Percentiles rank a stretch among this genome's conserved stretches.
Evolutionary conservation across 2,888 invertebrate genomes (phyloP).

Genomic region (Pyrochroa serraticornis): DNA sequence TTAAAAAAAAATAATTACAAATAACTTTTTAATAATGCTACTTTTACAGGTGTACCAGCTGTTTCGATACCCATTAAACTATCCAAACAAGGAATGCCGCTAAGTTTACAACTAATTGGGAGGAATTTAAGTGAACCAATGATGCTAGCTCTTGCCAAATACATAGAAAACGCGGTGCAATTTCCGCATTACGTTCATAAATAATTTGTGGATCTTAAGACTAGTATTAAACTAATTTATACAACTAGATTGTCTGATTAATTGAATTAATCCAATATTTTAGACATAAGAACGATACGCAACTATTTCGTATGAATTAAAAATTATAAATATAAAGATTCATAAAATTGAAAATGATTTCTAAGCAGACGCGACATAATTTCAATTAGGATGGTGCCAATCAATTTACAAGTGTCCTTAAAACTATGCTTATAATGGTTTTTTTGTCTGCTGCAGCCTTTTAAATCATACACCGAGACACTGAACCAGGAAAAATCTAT

Average conservation of each 20-base stretch:
- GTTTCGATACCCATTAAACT: conserved; percentile 82
- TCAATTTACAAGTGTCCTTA: not conserved
- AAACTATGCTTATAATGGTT: not conserved
- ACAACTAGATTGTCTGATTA: too few relatives aligned
- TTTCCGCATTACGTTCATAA: conserved; percentile 60
- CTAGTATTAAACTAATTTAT: too few relatives aligned
- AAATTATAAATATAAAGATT: too few relatives aligned
- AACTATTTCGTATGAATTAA: too few relatives aligned
- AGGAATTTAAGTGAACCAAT: conserved; percentile 76
- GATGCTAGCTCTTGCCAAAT: conserved; percentile 79
- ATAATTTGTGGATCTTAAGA: too few relatives aligned
- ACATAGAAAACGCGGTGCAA: conserved; percentile 75
- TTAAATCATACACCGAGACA: not conserved
- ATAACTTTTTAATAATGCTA: conserved; percentile 6
- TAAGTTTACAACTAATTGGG: conserved; percentile 89
- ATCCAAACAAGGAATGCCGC: conserved; percentile 75
- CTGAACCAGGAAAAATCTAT: not conserved
- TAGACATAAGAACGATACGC: too few relatives aligned
- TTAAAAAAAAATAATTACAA: conserved; percentile 16
- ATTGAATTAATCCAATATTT: too few relatives aligned
- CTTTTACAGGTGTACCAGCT: conserved; percentile 76
- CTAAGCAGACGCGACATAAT: too few relatives aligned
- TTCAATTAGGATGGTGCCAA: too few relatives aligned
- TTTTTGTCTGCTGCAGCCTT: too few relatives aligned
- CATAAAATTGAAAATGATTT: too few relatives aligned